These are phyloP conservation scores for Amphipoea lucens DNA, from an alignment of 2,888 invertebrate species.

Conservation along the genomic window DNA sequence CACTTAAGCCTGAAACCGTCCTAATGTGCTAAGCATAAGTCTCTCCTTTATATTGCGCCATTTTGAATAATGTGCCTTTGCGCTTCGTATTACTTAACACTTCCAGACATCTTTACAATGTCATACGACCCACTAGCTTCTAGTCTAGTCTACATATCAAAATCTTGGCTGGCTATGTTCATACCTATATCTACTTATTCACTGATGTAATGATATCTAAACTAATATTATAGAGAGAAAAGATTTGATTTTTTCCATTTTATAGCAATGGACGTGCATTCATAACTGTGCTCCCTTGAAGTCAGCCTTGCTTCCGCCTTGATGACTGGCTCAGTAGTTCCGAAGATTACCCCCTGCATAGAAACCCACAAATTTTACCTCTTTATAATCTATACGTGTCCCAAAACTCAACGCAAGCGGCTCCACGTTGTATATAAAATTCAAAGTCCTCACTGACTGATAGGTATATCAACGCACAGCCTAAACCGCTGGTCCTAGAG, in stretches of 20 bases:
- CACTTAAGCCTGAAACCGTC: background rate
- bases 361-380: background rate
- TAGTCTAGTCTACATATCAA: conserved; percentile 38
- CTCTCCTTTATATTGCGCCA: conserved; percentile 31
- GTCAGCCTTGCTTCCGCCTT: background rate
- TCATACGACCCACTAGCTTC: conserved; percentile 32
- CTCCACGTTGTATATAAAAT: no score
- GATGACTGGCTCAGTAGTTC: background rate
- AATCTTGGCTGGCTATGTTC: conserved; percentile 8
- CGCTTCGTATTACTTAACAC: conserved; percentile 35
- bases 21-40: background rate
- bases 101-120: conserved; percentile 37
- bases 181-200: background rate
- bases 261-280: background rate
- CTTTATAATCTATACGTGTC: background rate
- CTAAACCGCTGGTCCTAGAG: no score
- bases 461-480: no score
- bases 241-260: background rate
- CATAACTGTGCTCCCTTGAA: background rate
- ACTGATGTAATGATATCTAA: background rate
- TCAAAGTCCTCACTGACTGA: no score
- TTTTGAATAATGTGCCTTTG: conserved; percentile 25
- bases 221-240: background rate
- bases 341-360: background rate
- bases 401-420: no score